Evolutionary conservation across 2,113 vertebrate genomes (phyloP).

Genomic region (Phyllopteryx taeniolatus): DNA sequence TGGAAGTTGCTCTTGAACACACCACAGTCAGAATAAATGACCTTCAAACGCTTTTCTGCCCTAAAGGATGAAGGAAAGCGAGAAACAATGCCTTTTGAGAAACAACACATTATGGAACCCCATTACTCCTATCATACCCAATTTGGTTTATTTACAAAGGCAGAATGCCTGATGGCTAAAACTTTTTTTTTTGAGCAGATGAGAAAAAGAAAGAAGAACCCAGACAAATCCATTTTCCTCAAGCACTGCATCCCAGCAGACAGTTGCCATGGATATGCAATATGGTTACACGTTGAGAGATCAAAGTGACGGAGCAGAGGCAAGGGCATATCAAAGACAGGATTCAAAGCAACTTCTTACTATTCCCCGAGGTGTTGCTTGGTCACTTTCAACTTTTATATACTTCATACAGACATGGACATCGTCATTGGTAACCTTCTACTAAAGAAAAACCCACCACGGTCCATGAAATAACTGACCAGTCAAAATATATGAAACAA

Average conservation of each 20-base stretch:
- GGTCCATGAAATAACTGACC: too few species aligned
- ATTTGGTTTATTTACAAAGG: constrained; percentile 54
- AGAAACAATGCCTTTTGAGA: constrained; percentile 34
- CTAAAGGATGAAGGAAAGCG: constrained; percentile 27
- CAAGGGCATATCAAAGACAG: constrained; percentile 48
- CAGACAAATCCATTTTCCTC: constrained; percentile 57
- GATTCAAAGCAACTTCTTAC: constrained; percentile 41
- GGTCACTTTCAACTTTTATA: constrained; percentile 39
- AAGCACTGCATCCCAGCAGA: constrained; percentile 30
- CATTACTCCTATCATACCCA: constrained; percentile 51
- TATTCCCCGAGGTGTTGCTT: constrained; percentile 19
- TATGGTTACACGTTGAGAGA: constrained; percentile 39
- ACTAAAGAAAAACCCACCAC: background rate
- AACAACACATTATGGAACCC: constrained; percentile 39
- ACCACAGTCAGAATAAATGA: constrained; percentile 51
- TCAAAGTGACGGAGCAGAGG: constrained; percentile 37
- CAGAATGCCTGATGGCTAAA: constrained; percentile 27
- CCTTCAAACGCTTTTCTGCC: constrained; percentile 49
- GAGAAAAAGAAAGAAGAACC: constrained; percentile 27
- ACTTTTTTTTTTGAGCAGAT: constrained; percentile 22
- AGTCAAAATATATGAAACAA: too few species aligned
- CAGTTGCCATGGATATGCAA: constrained; percentile 49
- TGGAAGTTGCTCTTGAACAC: constrained; percentile 31
- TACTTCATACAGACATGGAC: constrained; percentile 5
- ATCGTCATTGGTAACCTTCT: background rate